These are phyloP conservation scores for Drosophila truncata DNA, from an alignment of 1,140 invertebrate species.

Conservation along the genomic window DNA sequence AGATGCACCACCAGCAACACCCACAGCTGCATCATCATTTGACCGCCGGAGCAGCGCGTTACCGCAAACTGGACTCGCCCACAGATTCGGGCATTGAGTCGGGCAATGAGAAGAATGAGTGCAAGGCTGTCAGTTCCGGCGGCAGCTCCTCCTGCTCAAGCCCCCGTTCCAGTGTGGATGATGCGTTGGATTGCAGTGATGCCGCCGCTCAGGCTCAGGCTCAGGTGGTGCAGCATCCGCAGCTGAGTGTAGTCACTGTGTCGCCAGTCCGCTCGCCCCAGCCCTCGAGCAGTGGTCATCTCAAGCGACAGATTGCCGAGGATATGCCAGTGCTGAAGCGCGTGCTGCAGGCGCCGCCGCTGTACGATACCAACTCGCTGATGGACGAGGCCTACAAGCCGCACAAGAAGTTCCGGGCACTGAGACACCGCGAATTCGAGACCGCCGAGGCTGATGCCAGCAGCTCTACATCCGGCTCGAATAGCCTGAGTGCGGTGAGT, in stretches of 20 bases:
- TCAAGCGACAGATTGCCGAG: slow-evolving; percentile 88
- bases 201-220: slow-evolving; percentile 40
- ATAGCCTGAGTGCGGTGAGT: slow-evolving; percentile 66
- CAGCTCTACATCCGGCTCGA: slow-evolving; percentile 56
- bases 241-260: slow-evolving; percentile 69
- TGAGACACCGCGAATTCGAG: slow-evolving; percentile 91
- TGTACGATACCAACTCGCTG: slow-evolving; percentile 94
- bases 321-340: slow-evolving; percentile 97
- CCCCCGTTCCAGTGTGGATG: slow-evolving; percentile 93
- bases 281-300: slow-evolving; percentile 70
- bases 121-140: slow-evolving; percentile 89
- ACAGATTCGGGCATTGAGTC: slow-evolving; percentile 97
- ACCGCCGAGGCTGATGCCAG: slow-evolving; percentile 88
- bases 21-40: slow-evolving; percentile 78
- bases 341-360: slow-evolving; percentile 95
- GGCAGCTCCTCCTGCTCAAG: slow-evolving; percentile 93
- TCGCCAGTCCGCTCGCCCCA: slow-evolving; percentile 79
- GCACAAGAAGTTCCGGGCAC: slow-evolving; percentile 96
- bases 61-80: slow-evolving; percentile 94
- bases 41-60: slow-evolving; percentile 85
- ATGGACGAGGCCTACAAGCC: slow-evolving; percentile 98
- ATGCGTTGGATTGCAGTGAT: slow-evolving; percentile 89
- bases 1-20: slow-evolving; percentile 63
- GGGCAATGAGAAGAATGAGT: slow-evolving; percentile 94
- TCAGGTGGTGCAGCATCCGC: slow-evolving; percentile 35